phyloP scores from a whole-genome alignment of 2,797 vertebrate genomes.

The Otolemur crassicaudatus region DNA sequence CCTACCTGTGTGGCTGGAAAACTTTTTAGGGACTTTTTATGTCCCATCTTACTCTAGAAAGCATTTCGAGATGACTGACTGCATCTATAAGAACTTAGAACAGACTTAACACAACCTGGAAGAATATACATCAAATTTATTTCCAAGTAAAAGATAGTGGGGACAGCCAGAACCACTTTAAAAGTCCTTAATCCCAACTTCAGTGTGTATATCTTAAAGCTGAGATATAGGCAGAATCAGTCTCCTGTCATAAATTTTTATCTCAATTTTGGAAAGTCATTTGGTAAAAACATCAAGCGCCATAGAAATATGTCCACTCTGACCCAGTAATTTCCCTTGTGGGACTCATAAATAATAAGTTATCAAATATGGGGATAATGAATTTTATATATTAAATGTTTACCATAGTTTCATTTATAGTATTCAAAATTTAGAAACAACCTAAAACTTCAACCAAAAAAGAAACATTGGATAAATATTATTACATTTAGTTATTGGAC shows the following conservation, averaged over 20 bases:
- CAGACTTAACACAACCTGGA: not conserved
- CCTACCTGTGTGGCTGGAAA: not conserved
- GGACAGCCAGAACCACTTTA: not conserved
- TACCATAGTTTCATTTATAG: not conserved
- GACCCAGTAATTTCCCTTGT: slow-evolving; percentile 40
- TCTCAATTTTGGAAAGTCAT: not conserved
- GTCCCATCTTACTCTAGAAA: not conserved
- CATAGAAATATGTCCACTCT: not conserved
- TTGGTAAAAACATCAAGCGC: not conserved
- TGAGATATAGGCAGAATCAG: slow-evolving; percentile 2
- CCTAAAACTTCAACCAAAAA: not conserved
- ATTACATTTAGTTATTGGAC: not conserved
- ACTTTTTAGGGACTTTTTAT: not conserved
- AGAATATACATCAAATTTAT: slow-evolving; percentile 15
- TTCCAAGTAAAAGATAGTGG: slow-evolving; percentile 6
- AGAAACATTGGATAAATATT: not conserved
- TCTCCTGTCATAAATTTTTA: not conserved
- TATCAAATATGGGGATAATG: not conserved
- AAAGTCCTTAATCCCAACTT: slow-evolving; percentile 50
- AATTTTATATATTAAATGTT: not conserved
- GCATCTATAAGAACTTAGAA: slow-evolving; percentile 12
- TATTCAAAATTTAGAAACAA: slow-evolving; percentile 24
- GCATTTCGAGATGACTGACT: not conserved
- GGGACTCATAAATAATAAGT: slow-evolving; percentile 28
- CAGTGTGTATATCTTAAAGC: not conserved